These are phyloP conservation scores for Florisuga fusca DNA, from an alignment of 2,797 vertebrate species.

Conservation along the genomic window DNA sequence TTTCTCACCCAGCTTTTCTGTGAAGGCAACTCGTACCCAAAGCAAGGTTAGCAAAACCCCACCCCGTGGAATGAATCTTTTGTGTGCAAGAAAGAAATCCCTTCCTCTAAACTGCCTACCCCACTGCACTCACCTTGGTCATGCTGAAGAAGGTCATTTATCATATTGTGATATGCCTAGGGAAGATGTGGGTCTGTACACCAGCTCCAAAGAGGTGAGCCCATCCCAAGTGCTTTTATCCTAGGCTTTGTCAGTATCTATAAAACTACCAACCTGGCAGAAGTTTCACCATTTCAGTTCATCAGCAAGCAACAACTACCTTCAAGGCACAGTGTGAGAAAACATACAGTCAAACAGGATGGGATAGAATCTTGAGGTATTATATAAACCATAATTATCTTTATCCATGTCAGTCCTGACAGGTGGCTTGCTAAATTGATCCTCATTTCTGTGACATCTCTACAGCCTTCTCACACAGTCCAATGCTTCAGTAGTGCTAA, in stretches of 20 bases:
- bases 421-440: not conserved
- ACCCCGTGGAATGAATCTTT: fast-evolving
- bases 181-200: not conserved
- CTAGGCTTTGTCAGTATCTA: not conserved
- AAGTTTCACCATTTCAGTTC: not conserved
- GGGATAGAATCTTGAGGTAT: not conserved
- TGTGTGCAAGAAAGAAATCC: not conserved
- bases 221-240: not conserved
- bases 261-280: not conserved
- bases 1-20: not conserved
- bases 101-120: not conserved
- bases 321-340: not conserved
- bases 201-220: not conserved
- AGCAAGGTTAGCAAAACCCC: not conserved
- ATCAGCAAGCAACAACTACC: not conserved
- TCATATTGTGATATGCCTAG: fast-evolving
- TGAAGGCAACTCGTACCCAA: not conserved
- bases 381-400: not conserved
- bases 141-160: not conserved
- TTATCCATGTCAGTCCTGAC: not conserved
- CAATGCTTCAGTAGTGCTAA: not conserved
- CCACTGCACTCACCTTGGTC: too few relatives aligned
- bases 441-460: not conserved
- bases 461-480: not conserved
- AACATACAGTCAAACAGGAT: not conserved